A percentile compares a stretch with the other conserved stretches of the same genome.
Evolutionary conservation across 2,113 vertebrate species (phyloP).

Genomic region (Channa maculata): DNA sequence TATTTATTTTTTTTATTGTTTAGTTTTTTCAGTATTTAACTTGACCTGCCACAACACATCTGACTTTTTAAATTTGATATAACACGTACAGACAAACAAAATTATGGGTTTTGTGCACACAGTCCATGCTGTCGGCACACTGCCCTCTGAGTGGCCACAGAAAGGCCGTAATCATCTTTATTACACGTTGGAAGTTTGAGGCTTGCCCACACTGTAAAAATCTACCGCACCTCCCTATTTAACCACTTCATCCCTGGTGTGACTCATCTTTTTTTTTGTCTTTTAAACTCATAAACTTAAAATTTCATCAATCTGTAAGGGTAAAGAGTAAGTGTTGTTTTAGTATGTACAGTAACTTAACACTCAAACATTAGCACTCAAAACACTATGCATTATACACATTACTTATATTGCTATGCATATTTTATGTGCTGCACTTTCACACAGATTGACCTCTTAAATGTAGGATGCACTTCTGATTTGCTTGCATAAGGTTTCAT

Average conservation of each 20-base stretch:
- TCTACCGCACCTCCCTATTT: conserved; percentile 22
- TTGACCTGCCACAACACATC: background rate
- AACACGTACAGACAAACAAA: background rate
- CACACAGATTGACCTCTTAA: background rate
- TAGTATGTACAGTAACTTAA: too few relatives aligned
- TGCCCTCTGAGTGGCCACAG: conserved; percentile 10
- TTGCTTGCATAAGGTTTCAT: background rate
- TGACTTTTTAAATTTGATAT: background rate
- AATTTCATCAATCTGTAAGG: background rate
- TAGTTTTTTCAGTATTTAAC: background rate
- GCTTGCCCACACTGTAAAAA: conserved; percentile 24
- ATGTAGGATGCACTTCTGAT: background rate
- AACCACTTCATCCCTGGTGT: background rate
- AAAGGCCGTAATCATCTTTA: conserved; percentile 43
- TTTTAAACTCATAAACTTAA: background rate
- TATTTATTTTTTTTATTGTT: background rate
- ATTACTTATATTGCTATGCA: conserved; percentile 20
- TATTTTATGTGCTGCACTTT: conserved; percentile 40
- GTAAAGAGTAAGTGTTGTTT: background rate
- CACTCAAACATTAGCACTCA: conserved; percentile 4
- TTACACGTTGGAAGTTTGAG: conserved; percentile 32
- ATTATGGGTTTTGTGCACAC: conserved; percentile 5
- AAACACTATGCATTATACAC: background rate
- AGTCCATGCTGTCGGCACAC: conserved; percentile 12
- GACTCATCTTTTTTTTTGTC: background rate